Evolutionary conservation across 2,113 vertebrate genomes (phyloP).

Genomic region (Elgaria multicarinata): DNA sequence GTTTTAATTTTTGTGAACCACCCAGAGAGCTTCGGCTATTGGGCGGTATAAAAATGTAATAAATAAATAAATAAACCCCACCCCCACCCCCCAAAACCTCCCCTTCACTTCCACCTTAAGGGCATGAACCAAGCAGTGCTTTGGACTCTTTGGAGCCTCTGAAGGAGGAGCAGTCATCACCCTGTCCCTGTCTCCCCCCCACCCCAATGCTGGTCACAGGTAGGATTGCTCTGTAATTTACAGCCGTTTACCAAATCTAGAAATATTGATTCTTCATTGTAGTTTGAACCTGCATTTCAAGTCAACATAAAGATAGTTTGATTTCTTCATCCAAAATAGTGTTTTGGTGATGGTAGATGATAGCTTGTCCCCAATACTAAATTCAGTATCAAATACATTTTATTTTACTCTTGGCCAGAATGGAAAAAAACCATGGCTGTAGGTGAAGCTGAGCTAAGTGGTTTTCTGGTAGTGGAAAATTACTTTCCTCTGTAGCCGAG

Average conservation of each 20-base stretch:
- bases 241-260: neutral
- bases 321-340: neutral
- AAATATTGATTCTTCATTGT: neutral
- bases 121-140: too few relatives aligned
- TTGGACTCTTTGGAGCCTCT: too few relatives aligned
- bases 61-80: too few relatives aligned
- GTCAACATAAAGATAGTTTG: neutral
- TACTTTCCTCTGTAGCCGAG: neutral
- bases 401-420: slow-evolving; percentile 8
- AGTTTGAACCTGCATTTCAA: neutral
- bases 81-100: too few relatives aligned
- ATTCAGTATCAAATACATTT: neutral
- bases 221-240: neutral
- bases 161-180: too few relatives aligned
- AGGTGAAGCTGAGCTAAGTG: slow-evolving; percentile 13
- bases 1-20: too few relatives aligned
- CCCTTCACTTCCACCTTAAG: too few relatives aligned
- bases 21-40: too few relatives aligned
- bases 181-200: too few relatives aligned
- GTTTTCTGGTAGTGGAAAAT: slow-evolving; percentile 5
- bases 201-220: too few relatives aligned
- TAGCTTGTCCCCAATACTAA: neutral
- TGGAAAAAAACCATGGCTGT: neutral
- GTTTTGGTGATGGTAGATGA: neutral
- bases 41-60: too few relatives aligned